Evolutionary conservation across 1,140 invertebrate species (phyloP).

Genomic region (Mactra quadrangularis): DNA sequence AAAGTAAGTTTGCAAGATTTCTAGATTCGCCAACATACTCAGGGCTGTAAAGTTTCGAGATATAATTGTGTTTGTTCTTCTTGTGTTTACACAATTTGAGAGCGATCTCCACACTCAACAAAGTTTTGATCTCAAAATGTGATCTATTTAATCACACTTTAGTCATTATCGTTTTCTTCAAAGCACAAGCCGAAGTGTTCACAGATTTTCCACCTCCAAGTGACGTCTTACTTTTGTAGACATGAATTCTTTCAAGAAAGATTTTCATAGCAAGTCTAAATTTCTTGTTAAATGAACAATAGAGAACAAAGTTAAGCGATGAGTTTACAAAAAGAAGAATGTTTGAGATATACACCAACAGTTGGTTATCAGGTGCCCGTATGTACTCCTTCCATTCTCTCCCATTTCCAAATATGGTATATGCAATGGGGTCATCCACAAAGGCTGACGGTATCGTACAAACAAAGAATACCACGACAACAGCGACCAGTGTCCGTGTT

Average conservation of each 20-base stretch:
- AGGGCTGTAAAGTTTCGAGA: no score
- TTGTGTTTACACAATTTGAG: no score
- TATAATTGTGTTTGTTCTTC: no score
- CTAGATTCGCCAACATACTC: no score
- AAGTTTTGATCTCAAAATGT: no score
- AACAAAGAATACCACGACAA: conserved; percentile 43
- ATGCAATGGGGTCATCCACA: conserved; percentile 26
- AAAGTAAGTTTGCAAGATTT: no score
- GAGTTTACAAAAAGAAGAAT: conserved; percentile 41
- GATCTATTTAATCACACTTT: no score
- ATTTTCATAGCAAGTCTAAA: conserved; percentile 11
- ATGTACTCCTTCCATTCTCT: conserved; percentile 35
- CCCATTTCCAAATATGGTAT: conserved; percentile 37
- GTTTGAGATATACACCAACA: conserved; percentile 35
- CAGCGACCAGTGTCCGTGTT: conserved; percentile 31
- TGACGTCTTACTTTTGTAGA: no score
- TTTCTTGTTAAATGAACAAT: conserved; percentile 48
- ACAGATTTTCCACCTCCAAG: no score
- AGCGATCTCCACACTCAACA: no score
- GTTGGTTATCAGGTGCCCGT: conserved; percentile 1
- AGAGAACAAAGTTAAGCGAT: conserved; percentile 44
- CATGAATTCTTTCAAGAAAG: background rate
- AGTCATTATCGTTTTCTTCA: no score
- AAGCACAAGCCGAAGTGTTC: no score
- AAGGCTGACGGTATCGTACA: conserved; percentile 34